Conservation (phyloP, 1,140 invertebrate species). For the Leptopilina clavipes region DNA sequence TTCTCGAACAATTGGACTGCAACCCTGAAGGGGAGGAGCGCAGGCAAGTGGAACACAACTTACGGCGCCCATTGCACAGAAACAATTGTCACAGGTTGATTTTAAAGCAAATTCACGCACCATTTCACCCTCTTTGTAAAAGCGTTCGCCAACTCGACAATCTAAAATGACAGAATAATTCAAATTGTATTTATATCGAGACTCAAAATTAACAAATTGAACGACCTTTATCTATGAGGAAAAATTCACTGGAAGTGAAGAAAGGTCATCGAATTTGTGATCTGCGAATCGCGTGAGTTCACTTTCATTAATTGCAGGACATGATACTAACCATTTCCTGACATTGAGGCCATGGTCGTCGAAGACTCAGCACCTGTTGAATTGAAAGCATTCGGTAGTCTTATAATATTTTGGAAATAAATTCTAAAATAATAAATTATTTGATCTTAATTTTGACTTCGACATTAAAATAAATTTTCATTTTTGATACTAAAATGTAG, state of each 20-base stretch:
- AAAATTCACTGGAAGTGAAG: slow-evolving; percentile 3
- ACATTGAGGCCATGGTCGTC: slow-evolving; percentile 60
- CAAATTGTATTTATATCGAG: too few relatives aligned
- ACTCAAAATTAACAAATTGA: too few relatives aligned
- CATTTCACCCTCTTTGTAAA: slow-evolving; percentile 84
- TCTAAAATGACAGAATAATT: slow-evolving; percentile 72
- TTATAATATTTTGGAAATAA: too few relatives aligned
- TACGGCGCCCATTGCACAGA: slow-evolving; percentile 84
- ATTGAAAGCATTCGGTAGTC: slow-evolving; percentile 43
- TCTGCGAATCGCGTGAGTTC: slow-evolving; percentile 32
- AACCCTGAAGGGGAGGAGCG: slow-evolving; percentile 83
- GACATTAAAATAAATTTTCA: too few relatives aligned
- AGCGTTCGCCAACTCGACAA: slow-evolving; percentile 79
- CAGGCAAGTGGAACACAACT: slow-evolving; percentile 86
- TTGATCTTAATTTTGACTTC: too few relatives aligned
- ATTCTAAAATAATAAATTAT: too few relatives aligned
- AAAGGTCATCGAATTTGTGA: slow-evolving; percentile 17
- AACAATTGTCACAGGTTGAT: slow-evolving; percentile 85
- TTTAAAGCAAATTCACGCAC: slow-evolving; percentile 78
- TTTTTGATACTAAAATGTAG: too few relatives aligned
- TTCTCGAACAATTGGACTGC: slow-evolving; percentile 82
- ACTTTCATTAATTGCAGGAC: slow-evolving; percentile 41
- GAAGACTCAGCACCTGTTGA: slow-evolving; percentile 62
- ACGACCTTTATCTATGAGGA: slow-evolving; percentile 1
- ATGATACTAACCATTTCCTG: slow-evolving; percentile 63